Evolutionary conservation across 1,140 invertebrate genomes (phyloP).

Genomic region (Rhagoletis zephyria): DNA sequence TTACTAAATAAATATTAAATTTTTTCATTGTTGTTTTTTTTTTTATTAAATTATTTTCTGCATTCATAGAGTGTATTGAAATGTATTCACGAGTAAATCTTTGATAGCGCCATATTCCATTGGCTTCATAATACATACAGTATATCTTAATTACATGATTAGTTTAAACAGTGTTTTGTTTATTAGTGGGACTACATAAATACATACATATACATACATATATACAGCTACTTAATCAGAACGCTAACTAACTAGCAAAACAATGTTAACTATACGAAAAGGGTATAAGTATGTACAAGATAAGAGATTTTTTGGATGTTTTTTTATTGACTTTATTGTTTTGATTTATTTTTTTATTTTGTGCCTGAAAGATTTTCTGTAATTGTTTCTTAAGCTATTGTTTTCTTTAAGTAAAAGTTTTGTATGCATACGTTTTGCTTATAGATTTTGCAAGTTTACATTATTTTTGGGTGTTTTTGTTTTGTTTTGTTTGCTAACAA

Average conservation of each 20-base stretch:
- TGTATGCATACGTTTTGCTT: not conserved
- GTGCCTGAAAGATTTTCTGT: constrained; percentile 33
- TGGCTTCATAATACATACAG: not conserved
- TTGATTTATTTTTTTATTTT: constrained; percentile 39
- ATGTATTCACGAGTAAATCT: not conserved
- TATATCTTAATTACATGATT: constrained; percentile 14
- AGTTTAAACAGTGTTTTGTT: not conserved
- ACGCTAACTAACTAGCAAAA: not conserved
- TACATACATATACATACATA: not conserved
- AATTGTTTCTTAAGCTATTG: constrained; percentile 55
- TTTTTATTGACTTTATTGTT: constrained; percentile 36
- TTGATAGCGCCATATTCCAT: not conserved
- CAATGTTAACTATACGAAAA: not conserved
- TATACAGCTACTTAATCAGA: not conserved
- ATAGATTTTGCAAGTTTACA: not conserved
- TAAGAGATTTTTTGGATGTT: constrained; percentile 24
- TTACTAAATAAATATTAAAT: constrained; percentile 17
- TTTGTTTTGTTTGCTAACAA: not conserved
- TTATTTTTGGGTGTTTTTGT: not conserved
- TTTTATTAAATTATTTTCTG: not conserved
- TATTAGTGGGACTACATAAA: constrained; percentile 17
- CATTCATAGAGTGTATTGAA: not conserved
- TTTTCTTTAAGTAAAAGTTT: constrained; percentile 38
- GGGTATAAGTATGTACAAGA: not conserved
- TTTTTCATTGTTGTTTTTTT: not conserved